Conservation (phyloP, 2,113 vertebrate species). For the Tilapia sparmanii region DNA sequence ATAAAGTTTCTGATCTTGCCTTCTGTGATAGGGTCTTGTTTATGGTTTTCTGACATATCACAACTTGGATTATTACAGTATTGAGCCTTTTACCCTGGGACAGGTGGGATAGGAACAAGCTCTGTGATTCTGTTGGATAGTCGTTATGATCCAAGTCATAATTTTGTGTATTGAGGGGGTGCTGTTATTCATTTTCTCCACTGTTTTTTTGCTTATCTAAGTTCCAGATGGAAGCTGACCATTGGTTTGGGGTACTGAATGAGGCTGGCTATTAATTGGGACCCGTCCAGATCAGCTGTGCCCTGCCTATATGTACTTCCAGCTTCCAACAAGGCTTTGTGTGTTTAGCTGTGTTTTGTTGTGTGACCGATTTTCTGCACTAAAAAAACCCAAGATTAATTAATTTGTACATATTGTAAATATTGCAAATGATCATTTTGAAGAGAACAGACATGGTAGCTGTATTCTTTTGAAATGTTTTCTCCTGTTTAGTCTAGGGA, state of each 20-base stretch:
- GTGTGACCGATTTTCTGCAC: fast-evolving
- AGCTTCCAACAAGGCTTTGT: neutral
- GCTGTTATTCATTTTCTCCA: fast-evolving
- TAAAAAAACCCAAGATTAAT: fast-evolving
- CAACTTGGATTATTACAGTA: neutral
- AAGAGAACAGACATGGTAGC: fast-evolving
- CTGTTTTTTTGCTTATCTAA: fast-evolving
- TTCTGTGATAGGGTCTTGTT: fast-evolving
- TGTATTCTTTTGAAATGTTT: too few species aligned
- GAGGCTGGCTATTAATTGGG: fast-evolving
- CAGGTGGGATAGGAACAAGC: neutral
- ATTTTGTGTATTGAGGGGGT: fast-evolving
- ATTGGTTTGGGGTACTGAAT: neutral
- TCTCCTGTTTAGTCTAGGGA: fast-evolving
- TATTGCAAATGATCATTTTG: fast-evolving
- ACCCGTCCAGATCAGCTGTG: fast-evolving
- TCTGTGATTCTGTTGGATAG: fast-evolving
- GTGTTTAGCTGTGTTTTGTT: fast-evolving
- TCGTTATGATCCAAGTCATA: fast-evolving
- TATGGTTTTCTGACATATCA: fast-evolving
- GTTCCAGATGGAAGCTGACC: neutral
- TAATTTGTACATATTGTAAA: fast-evolving
- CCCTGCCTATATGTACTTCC: fast-evolving
- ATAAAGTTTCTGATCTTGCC: neutral
- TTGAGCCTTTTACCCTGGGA: fast-evolving